Evolutionary conservation across 2,797 vertebrate species (phyloP), one percentile per base, ranked within the genome.

Genomic region (Huso huso): DNA sequence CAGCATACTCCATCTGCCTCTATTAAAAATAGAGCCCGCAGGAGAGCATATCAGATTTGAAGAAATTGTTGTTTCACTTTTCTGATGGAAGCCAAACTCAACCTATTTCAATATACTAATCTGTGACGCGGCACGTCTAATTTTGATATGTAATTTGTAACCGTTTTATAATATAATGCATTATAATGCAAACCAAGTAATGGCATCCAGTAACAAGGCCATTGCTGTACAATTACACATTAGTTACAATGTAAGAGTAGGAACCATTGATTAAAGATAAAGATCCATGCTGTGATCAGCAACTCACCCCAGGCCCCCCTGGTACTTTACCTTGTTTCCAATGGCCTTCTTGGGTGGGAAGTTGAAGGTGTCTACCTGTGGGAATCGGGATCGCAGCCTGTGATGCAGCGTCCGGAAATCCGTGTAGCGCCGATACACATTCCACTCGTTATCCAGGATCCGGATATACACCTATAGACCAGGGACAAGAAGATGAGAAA

Each of bases 331-430:
- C 95, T 99, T 99, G 88, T 99, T 99, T 74, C 97, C 94, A 59
- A 99, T 93, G 77, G 96, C 96, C 86, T 99, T 99, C 79, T 99
- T 99, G 9, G 97, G 97, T 7, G 97, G 97, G 76, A 99, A 98
- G 83, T 72, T 91, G 76, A 94, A 96, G 72, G 90, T 80, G 76
- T 94, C 88, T 75, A 95, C 93, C 79, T 93, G 94, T 1, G 93
- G 91, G 77, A 93, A 97, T 69, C 89, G 91, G 59, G 65, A 80
- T 70, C 94, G 89, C 48, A 99, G 80, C 74, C 91, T 90, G 77
- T 92, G 93, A 81, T 99, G 96, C 71, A 99, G 83, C 69, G 81
- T 86, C 65, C 96, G 87, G 82, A 99, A 99, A 75, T 98, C 97
- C 0, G 95, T 85, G 0, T 99, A 99, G 23, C 96, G 89, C 64